phyloP scores from a whole-genome alignment of 2,888 invertebrate genomes.

The Epiblema foenella region DNA sequence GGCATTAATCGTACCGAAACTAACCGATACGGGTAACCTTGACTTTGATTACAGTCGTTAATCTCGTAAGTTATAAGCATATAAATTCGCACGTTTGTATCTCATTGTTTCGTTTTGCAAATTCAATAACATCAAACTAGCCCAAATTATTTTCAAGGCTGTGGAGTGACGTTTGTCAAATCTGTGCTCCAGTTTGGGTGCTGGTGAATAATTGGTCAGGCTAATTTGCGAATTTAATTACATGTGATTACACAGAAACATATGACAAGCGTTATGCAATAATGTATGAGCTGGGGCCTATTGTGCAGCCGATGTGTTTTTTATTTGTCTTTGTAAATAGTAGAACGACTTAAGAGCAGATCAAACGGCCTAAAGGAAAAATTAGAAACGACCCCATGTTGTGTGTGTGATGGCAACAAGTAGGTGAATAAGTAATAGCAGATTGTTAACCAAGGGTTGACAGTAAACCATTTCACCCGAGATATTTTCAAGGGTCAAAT shows the following conservation, averaged over 20 bases:
- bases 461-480: too few relatives aligned
- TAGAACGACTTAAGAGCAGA: not conserved
- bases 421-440: not conserved
- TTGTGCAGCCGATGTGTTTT: conserved; percentile 14
- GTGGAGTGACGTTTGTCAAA: conserved; percentile 35
- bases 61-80: not conserved
- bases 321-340: conserved; percentile 6
- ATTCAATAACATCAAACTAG: conserved; percentile 14
- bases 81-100: not conserved
- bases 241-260: conserved; percentile 20
- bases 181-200: conserved; percentile 29
- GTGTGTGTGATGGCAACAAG: not conserved
- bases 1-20: not conserved
- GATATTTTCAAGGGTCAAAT: too few relatives aligned
- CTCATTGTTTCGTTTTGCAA: conserved; percentile 17
- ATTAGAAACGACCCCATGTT: not conserved
- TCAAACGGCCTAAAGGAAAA: not conserved
- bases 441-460: too few relatives aligned
- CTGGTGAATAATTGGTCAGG: conserved; percentile 35
- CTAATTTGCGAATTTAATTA: conserved; percentile 42
- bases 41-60: conserved; percentile 17
- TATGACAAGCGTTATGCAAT: conserved; percentile 29
- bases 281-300: conserved; percentile 26
- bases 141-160: conserved; percentile 13
- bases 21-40: conserved; percentile 7